A percentile compares a stretch with the other conserved stretches of the same genome.
Evolutionary conservation across 1,140 invertebrate species (phyloP).

Genomic region (Drosophila nannoptera): DNA sequence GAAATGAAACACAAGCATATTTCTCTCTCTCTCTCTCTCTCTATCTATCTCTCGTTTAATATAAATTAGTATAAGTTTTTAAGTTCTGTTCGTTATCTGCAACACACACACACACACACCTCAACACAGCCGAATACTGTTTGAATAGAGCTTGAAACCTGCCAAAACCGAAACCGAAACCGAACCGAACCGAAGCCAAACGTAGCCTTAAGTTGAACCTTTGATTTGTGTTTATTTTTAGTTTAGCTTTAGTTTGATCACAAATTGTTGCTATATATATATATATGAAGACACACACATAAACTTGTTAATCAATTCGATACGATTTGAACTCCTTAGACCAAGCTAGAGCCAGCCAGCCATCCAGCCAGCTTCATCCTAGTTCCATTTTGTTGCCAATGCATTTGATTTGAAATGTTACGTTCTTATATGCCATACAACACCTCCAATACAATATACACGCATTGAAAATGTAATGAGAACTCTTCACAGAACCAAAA

Average conservation of each 20-base stretch:
- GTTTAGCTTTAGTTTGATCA: conserved; percentile 32
- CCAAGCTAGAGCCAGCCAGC: conserved; percentile 5
- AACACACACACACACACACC: conserved; percentile 24
- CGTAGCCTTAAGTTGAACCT: conserved; percentile 63
- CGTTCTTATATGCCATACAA: neutral
- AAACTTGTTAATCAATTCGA: conserved; percentile 20
- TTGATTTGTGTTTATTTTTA: conserved; percentile 60
- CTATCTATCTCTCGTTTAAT: conserved; percentile 25
- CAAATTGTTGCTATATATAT: conserved; percentile 42
- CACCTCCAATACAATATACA: conserved; percentile 1
- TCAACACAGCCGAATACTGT: conserved; percentile 40
- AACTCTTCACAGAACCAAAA: conserved; percentile 15
- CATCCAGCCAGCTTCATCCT: conserved; percentile 37
- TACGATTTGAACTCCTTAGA: conserved; percentile 33
- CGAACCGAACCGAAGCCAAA: conserved; percentile 14
- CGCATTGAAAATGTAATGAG: conserved; percentile 20
- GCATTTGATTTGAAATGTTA: conserved; percentile 30
- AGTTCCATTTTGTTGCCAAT: conserved; percentile 40
- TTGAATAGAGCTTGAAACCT: conserved; percentile 58
- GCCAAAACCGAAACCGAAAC: conserved; percentile 35
- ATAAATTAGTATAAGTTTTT: conserved; percentile 45
- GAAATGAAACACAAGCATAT: conserved; percentile 59
- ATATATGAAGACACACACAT: conserved; percentile 17
- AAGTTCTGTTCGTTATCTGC: conserved; percentile 42
- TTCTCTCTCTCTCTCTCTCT: neutral